Evolutionary conservation across 2,888 invertebrate species (phyloP), one percentile per base, ranked within the genome.

Genomic region (Ophion ellenae): DNA sequence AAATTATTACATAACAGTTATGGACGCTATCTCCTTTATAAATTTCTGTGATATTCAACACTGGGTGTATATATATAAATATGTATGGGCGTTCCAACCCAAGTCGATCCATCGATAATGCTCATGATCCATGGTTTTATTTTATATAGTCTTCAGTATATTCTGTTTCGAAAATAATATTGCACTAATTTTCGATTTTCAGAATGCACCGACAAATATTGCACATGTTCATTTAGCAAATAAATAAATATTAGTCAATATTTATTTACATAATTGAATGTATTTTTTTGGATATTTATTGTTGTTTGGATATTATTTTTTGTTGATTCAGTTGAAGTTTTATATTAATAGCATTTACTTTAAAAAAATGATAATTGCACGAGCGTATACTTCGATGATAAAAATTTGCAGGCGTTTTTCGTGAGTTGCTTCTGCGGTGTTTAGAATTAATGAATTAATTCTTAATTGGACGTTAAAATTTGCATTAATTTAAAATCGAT

Each of bases 11-110:
- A 66, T 67, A 81, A 80, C 77, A 76, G 83, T 83, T 78, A 69
- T 64, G 85, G 76, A 85, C 79, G 79, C 79, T 81, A 77, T 24
- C 32, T 81, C 10, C 83, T 83, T 83, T 80, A 80, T 83, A 83
- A 83, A 86, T 81, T 36, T 70, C 53, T 77, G 73, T 63, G 53
- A 73, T 78, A 73, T 67, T 32, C 80, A 86, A 83, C 85, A 80
- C 69, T 83, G 73, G 66, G 73, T 69, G 53, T 53, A 53, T 53
- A 53, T n/a, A 20, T 40, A 67, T 36, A 67, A 40, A 17, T 67
- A 9, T 36, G 9, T 14, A 53, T 53, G 6, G 24, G 6, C 11
- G 64, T 57, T 57, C 20, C 53, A 57, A 32, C 66, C 57, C 66
- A 76, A 73, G 71, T 71, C 47, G 28, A 53, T 28, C 9, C 17